phyloP scores from a whole-genome alignment of 2,113 vertebrate species.

The Aplodontia rufa region DNA sequence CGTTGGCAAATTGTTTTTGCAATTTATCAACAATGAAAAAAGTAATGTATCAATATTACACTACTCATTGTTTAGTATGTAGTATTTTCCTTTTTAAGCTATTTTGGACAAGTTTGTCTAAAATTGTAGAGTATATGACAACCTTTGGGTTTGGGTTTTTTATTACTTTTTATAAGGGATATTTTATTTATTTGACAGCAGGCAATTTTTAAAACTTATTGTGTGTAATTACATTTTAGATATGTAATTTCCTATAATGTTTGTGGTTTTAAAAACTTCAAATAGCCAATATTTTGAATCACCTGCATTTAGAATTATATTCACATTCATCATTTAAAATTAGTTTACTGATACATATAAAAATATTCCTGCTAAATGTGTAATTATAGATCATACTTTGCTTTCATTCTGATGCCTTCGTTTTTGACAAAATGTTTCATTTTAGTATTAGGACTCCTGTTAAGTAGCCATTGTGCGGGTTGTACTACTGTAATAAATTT shows the following conservation, averaged over 20 bases:
- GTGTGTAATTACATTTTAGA: slow-evolving; percentile 31
- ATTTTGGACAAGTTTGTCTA: not conserved
- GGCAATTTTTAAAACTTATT: slow-evolving; percentile 23
- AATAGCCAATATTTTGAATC: not conserved
- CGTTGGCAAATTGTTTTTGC: not conserved
- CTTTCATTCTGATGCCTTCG: slow-evolving; percentile 28
- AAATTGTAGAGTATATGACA: not conserved
- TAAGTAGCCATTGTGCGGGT: slow-evolving; percentile 4
- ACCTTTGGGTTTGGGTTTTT: slow-evolving; percentile 6
- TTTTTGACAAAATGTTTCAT: slow-evolving; percentile 27
- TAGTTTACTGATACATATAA: not conserved
- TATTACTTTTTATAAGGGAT: slow-evolving; percentile 24
- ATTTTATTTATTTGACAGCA: slow-evolving; percentile 21
- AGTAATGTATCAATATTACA: not conserved
- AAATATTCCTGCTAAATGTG: not conserved
- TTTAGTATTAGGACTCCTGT: slow-evolving; percentile 12
- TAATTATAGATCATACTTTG: slow-evolving; percentile 15
- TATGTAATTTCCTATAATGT: slow-evolving; percentile 26
- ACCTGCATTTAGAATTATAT: not conserved
- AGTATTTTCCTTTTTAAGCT: not conserved
- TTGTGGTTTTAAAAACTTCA: not conserved
- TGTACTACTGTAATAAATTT: slow-evolving; percentile 37
- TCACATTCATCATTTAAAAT: not conserved
- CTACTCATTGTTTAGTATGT: not conserved
- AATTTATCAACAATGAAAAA: slow-evolving; percentile 28